Evolutionary conservation across 2,797 vertebrate genomes (phyloP).

Genomic region (Silurus lanzhouensis): DNA sequence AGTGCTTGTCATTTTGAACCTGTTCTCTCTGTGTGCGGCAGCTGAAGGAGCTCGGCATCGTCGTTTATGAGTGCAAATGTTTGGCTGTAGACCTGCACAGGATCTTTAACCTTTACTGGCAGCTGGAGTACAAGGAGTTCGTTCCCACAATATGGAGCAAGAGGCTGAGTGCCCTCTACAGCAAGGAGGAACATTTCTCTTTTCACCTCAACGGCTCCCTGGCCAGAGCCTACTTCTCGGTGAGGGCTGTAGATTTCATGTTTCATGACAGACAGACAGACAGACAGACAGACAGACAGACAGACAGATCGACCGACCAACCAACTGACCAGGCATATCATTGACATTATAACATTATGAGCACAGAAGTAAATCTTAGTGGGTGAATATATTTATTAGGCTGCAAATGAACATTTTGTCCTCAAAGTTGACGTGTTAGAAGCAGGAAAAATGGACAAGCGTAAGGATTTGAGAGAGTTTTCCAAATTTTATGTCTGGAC

Average conservation of each 20-base stretch:
- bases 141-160: conserved; percentile 88
- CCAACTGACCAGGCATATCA: too few species aligned
- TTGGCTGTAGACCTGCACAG: conserved; percentile 90
- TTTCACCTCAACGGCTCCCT: conserved; percentile 83
- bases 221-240: conserved; percentile 87
- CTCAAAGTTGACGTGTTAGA: too few species aligned
- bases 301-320: too few species aligned
- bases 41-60: conserved; percentile 93
- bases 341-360: too few species aligned
- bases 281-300: too few species aligned
- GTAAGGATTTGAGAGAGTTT: too few species aligned
- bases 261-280: too few species aligned
- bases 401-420: too few species aligned
- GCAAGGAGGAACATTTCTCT: conserved; percentile 76
- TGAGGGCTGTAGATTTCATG: conserved; percentile 69
- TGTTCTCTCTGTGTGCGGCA: conserved; percentile 63
- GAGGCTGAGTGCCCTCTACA: conserved; percentile 86
- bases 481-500: too few species aligned
- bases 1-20: neutral
- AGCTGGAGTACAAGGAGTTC: conserved; percentile 77
- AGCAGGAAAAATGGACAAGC: too few species aligned
- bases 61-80: conserved; percentile 93
- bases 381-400: too few species aligned
- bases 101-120: conserved; percentile 80
- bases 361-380: too few species aligned